Base-by-base conservation (phyloP, 1,140 invertebrate species). In the Drosophila simulans region DNA sequence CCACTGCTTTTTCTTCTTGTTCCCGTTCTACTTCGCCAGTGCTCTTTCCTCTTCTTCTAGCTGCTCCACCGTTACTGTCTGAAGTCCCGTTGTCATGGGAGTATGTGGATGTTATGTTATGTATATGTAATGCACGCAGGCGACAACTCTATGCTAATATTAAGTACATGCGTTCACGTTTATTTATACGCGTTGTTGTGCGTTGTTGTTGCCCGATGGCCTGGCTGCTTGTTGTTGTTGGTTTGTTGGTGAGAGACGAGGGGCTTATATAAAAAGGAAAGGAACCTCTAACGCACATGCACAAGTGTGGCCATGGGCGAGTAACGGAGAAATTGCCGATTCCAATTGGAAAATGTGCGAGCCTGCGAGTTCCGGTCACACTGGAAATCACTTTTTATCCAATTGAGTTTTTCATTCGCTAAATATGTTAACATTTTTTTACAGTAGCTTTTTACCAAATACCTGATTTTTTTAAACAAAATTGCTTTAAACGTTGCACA, bases 51-150 rank as follows among this genome's bases (percentile, higher is more conserved):
- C 31, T 58, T 66, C 68, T 25, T 73, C 10, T 25, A 60, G 59
- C 43, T 69, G 60, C 49, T 37, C n/a, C 27, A 8, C 48, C 48
- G 70, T 37, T 40, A 27, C 34, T 60, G 49, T 56, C 5, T 51
- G 20, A 45, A 51, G 52, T 52, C 49, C 25, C 56, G 79, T 85
- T 86, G 82, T 88, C 83, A 86, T 82, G 83, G 82, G 70, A 83
- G 70, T 86, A 22, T 17, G 37, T 22, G 43, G 43, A 22, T 22
- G 25, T 51, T 40, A 56, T 40, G 35, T 13, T 37, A 13, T 39
- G 37, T 39, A 49, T 62, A 39, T 53, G 57, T 42, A 51, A 51
- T 51, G 15, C 10, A 15, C 48, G 17, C 37, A 52, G 54, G 59
- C 59, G 73, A 56, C 74, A 77, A 77, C 64, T 77, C 73, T 77